Evolutionary conservation across 2,113 vertebrate genomes (phyloP).

Genomic region (Heteronetta atricapilla): DNA sequence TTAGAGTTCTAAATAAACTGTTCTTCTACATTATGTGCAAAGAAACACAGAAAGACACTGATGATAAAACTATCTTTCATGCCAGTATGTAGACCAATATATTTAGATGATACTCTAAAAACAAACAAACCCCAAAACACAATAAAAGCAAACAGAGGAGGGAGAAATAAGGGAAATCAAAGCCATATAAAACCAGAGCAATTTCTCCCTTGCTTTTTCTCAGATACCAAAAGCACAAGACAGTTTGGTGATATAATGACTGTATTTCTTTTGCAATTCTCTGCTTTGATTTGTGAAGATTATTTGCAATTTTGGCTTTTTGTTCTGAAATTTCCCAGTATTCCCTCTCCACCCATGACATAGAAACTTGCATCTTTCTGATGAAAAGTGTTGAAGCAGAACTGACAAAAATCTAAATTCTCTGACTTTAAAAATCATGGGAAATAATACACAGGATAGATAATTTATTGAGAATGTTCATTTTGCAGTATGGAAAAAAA

Average conservation of each 20-base stretch:
- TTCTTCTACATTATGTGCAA: not conserved
- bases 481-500: not conserved
- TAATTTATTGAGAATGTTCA: not conserved
- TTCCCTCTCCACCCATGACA: fast-evolving
- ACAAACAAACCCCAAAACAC: not conserved
- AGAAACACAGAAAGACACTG: not conserved
- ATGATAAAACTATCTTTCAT: not conserved
- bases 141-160: not conserved
- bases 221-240: not conserved
- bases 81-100: fast-evolving
- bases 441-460: not conserved
- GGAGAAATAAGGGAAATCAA: not conserved
- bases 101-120: not conserved
- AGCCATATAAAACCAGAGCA: not conserved
- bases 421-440: not conserved
- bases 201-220: not conserved
- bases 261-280: not conserved
- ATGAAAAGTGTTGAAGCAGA: not conserved
- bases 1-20: not conserved
- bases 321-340: not conserved
- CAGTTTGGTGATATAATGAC: not conserved
- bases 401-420: not conserved
- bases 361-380: not conserved
- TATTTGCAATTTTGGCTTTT: not conserved
- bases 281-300: not conserved